phyloP scores from a whole-genome alignment of 2,888 invertebrate genomes.

The Drosophila eohydei region DNA sequence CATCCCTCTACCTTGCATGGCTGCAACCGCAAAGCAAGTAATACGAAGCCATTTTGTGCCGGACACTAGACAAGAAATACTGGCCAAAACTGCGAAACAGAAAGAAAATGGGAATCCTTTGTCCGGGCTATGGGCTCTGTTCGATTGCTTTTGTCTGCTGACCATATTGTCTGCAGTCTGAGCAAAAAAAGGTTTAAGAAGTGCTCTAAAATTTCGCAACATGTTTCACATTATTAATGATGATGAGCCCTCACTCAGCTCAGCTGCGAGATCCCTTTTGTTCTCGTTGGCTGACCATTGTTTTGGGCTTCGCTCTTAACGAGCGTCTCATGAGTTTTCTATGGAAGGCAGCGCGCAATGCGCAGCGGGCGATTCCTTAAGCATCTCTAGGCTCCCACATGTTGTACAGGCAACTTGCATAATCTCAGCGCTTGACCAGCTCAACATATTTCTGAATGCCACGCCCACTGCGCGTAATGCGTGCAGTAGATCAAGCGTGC shows the following conservation, averaged over 20 bases:
- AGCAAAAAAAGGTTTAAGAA: conserved; percentile 64
- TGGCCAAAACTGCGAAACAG: conserved; percentile 30
- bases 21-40: conserved; percentile 48
- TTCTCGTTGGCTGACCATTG: conserved; percentile 45
- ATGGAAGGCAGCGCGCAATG: conserved; percentile 29
- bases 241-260: conserved; percentile 44
- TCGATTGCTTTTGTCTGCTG: conserved; percentile 73
- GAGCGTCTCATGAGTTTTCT: conserved; percentile 65
- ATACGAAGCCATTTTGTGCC: conserved; percentile 64
- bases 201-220: conserved; percentile 76
- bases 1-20: conserved; percentile 15
- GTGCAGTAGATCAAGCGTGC: conserved; percentile 57
- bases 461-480: conserved; percentile 42
- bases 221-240: conserved; percentile 79
- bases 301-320: conserved; percentile 44
- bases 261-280: conserved; percentile 36
- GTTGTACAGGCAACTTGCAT: conserved; percentile 49
- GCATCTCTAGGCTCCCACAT: conserved; percentile 49
- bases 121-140: conserved; percentile 32
- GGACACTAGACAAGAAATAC: conserved; percentile 25
- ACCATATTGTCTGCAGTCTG: conserved; percentile 61
- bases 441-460: conserved; percentile 17
- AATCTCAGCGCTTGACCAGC: conserved; percentile 57
- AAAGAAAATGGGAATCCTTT: conserved; percentile 43
- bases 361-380: conserved; percentile 51